Conservation (phyloP, 2,888 invertebrate genomes). For the Elgonia sp. region DNA sequence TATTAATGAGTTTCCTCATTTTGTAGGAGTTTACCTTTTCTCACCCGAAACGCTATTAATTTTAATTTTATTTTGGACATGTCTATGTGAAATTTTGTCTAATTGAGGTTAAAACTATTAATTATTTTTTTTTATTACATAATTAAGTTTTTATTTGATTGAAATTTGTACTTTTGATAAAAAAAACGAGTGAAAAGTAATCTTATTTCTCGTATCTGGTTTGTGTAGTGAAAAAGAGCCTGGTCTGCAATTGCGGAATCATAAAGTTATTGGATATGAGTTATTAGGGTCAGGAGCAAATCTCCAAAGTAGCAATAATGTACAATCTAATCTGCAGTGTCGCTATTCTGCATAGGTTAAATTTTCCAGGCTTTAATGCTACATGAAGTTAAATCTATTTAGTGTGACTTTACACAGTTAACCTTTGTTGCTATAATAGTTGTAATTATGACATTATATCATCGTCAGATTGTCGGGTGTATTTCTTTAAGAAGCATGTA, state of each 20-base stretch:
- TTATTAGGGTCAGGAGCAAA: constrained; percentile 69
- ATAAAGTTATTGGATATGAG: constrained; percentile 65
- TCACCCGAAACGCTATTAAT: too few relatives aligned
- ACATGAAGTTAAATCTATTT: constrained; percentile 49
- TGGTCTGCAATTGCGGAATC: constrained; percentile 43
- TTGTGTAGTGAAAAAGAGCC: neutral
- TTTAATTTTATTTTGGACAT: too few relatives aligned
- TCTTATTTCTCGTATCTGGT: constrained; percentile 5
- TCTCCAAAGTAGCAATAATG: constrained; percentile 63
- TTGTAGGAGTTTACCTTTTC: too few relatives aligned
- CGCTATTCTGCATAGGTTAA: constrained; percentile 18
- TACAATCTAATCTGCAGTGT: constrained; percentile 26
- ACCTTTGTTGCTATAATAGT: constrained; percentile 48
- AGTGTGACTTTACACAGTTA: constrained; percentile 49
- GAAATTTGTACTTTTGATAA: too few relatives aligned
- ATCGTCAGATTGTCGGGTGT: neutral
- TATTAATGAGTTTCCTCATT: too few relatives aligned
- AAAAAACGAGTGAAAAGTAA: neutral
- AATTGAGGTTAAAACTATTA: too few relatives aligned
- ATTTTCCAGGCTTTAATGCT: constrained; percentile 41
- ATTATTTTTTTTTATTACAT: too few relatives aligned
- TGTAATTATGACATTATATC: constrained; percentile 24
- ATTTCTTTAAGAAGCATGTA: neutral
- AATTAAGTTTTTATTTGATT: too few relatives aligned
- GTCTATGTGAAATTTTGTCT: too few relatives aligned